Conservation (phyloP, 2,113 vertebrate genomes). For the Trogon surrucura region DNA sequence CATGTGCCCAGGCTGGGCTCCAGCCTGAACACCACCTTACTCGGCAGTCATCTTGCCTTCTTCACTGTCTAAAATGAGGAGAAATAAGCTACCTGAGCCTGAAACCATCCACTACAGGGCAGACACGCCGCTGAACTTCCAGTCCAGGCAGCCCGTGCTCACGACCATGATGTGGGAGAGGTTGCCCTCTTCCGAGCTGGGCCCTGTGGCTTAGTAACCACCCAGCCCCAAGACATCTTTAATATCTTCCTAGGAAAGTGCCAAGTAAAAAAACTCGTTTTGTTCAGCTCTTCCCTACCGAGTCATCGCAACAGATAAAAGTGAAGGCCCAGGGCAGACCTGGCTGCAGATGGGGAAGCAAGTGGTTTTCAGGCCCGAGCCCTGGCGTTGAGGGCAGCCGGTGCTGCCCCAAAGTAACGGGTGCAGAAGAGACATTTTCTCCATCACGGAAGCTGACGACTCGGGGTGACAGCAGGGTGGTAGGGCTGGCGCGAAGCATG, state of each 20-base stretch:
- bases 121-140: not conserved
- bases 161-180: not conserved
- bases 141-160: not conserved
- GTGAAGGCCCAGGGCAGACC: not conserved
- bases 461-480: not conserved
- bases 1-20: not conserved
- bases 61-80: not conserved
- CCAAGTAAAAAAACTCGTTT: not conserved
- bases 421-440: not conserved
- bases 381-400: not conserved
- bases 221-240: not conserved
- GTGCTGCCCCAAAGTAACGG: rapidly evolving
- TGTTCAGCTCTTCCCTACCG: not conserved
- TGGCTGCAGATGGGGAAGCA: not conserved
- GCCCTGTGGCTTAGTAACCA: not conserved
- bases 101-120: not conserved
- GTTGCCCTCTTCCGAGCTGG: not conserved
- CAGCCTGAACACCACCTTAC: not conserved
- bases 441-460: not conserved
- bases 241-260: not conserved
- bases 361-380: not conserved
- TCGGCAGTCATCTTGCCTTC: not conserved
- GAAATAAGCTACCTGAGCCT: not conserved
- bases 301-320: not conserved
- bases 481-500: rapidly evolving